Conservation (phyloP, 2,888 invertebrate genomes). For the Raillietiella orientalis region DNA sequence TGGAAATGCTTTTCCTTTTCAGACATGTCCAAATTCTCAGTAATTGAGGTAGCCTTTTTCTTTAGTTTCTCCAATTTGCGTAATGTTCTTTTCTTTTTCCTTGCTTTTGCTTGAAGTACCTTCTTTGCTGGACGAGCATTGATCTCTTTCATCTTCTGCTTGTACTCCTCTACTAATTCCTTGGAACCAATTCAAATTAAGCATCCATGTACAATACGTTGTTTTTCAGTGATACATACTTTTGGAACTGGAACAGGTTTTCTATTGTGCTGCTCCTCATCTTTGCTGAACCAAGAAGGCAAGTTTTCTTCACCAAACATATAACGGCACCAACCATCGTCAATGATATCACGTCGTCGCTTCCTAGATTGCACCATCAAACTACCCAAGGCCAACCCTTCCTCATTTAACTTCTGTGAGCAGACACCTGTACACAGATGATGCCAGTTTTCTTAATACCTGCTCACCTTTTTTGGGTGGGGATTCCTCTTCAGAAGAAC, state of each 20-base stretch:
- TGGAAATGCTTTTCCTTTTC: slow-evolving; percentile 73
- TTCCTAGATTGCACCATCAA: slow-evolving; percentile 69
- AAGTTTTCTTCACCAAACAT: slow-evolving; percentile 64
- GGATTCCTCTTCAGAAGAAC: slow-evolving; percentile 13
- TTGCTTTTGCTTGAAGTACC: slow-evolving; percentile 83
- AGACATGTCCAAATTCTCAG: slow-evolving; percentile 64
- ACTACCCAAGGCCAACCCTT: slow-evolving; percentile 70
- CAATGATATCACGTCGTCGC: slow-evolving; percentile 54
- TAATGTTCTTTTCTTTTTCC: slow-evolving; percentile 69
- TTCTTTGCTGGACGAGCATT: slow-evolving; percentile 90
- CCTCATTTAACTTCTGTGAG: slow-evolving; percentile 30
- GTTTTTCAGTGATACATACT: slow-evolving; percentile 19
- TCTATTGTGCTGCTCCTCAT: slow-evolving; percentile 66
- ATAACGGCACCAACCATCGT: slow-evolving; percentile 74
- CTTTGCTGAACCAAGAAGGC: slow-evolving; percentile 83
- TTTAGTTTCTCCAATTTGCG: slow-evolving; percentile 67
- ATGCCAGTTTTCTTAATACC: too few species aligned
- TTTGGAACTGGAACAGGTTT: slow-evolving; percentile 53
- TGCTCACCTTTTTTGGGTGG: slow-evolving; percentile 8
- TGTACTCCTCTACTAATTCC: slow-evolving; percentile 54
- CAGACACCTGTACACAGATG: slow-evolving; percentile 13
- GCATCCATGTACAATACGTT: too few species aligned
- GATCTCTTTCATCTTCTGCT: slow-evolving; percentile 33
- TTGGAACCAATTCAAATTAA: slow-evolving; percentile 11
- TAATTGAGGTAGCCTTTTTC: slow-evolving; percentile 75